Conservation (phyloP, 2,113 vertebrate species). For the Corvus hawaiiensis region DNA sequence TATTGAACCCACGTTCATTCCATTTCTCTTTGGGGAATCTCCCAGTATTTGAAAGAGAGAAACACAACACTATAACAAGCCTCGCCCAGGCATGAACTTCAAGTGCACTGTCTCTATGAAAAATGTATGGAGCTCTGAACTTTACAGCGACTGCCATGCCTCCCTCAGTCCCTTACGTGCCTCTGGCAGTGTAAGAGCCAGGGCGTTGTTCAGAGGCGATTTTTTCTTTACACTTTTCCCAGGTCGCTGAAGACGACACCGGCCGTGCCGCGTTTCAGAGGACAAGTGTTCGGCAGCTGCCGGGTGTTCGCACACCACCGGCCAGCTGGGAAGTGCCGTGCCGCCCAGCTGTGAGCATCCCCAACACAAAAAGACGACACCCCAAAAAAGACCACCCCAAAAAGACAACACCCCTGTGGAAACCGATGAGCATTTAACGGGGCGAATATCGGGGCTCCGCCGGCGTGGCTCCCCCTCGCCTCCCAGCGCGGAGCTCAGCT, state of each 20-base stretch:
- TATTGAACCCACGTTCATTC: background rate
- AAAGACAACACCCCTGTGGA: background rate
- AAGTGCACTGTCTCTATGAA: background rate
- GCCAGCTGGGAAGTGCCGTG: fast-evolving
- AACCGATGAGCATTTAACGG: fast-evolving
- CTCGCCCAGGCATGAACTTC: background rate
- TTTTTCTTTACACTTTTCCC: background rate
- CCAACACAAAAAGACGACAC: background rate
- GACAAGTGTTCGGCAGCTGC: fast-evolving
- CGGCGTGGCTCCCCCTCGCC: fast-evolving
- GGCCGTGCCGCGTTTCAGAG: background rate
- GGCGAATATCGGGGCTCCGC: no score
- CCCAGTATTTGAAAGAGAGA: background rate
- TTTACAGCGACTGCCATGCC: background rate
- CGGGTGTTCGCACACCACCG: fast-evolving
- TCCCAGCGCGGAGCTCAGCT: background rate
- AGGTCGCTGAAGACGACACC: background rate
- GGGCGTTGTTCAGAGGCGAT: background rate
- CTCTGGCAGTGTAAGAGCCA: background rate
- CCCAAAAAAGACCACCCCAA: fast-evolving
- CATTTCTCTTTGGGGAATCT: background rate
- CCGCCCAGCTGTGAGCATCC: background rate
- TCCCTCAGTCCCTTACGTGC: background rate
- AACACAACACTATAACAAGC: background rate
- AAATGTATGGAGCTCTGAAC: background rate